Percentiles rank a stretch among this genome's conserved stretches.
These are phyloP conservation scores for Spinibarbus caldwelli DNA, from an alignment of 2,797 vertebrate species.

Conservation along the genomic window DNA sequence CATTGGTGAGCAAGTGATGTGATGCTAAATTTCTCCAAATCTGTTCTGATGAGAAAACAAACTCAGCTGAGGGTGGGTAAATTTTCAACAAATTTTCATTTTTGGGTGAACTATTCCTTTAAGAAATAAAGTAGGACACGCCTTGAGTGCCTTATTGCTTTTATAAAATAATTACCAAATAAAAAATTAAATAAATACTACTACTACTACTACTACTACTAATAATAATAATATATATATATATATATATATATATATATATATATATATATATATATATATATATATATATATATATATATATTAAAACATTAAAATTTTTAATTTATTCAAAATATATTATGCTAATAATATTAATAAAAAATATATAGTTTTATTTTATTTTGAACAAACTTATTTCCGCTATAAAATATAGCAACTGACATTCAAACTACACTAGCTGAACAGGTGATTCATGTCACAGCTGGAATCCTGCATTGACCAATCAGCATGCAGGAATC, in stretches of 20 bases:
- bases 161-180: neutral
- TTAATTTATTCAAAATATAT: neutral
- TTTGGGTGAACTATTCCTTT: no score
- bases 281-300: no score
- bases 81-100: no score
- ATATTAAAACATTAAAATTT: neutral
- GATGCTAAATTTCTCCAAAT: neutral
- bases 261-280: no score
- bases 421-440: neutral
- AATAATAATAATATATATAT: no score
- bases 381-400: neutral
- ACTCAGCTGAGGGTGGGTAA: no score
- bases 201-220: no score
- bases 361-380: no score
- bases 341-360: neutral
- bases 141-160: neutral
- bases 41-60: neutral
- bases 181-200: no score
- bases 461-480: no score
- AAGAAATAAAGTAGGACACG: neutral
- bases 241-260: no score
- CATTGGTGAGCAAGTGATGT: neutral
- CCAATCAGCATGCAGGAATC: neutral
- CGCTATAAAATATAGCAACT: neutral
- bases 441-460: conserved; percentile 3